A percentile compares a stretch with the other conserved stretches of the same genome.
Conservation (phyloP, 2,888 invertebrate species). For the Campoplex capitator region DNA sequence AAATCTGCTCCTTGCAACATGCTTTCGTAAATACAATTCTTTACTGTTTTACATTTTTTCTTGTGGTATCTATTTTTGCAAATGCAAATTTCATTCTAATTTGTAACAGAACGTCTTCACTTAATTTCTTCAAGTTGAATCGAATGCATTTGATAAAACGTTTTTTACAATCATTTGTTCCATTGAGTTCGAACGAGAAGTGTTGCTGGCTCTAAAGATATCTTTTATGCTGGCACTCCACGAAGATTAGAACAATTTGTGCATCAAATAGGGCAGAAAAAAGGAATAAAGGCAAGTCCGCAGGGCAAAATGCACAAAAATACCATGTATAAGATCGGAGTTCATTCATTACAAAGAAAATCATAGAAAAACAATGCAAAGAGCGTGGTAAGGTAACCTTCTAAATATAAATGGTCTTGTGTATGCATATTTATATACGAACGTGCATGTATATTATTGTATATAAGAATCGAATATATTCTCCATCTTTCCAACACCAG, state of each 20-base stretch:
- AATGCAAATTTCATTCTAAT: neutral
- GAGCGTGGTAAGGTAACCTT: constrained; percentile 30
- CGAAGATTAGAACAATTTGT: neutral
- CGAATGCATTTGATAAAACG: neutral
- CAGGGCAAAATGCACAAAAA: constrained; percentile 13
- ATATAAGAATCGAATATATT: neutral
- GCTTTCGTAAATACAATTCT: neutral
- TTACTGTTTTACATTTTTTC: neutral
- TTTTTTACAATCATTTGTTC: neutral
- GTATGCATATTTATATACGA: neutral
- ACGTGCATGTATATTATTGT: neutral
- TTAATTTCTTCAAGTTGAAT: neutral
- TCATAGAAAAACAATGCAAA: constrained; percentile 37
- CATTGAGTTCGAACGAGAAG: neutral
- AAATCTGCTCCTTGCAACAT: neutral
- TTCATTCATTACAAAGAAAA: constrained; percentile 38
- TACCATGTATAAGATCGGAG: neutral
- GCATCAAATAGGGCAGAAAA: neutral
- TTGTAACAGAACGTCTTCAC: neutral
- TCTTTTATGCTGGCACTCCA: neutral
- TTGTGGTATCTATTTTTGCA: neutral
- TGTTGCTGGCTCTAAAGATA: neutral
- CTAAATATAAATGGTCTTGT: neutral
- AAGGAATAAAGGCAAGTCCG: constrained; percentile 4
- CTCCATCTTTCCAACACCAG: neutral